Evolutionary conservation across 2,888 invertebrate genomes (phyloP).

Genomic region (Tribolium freemani): DNA sequence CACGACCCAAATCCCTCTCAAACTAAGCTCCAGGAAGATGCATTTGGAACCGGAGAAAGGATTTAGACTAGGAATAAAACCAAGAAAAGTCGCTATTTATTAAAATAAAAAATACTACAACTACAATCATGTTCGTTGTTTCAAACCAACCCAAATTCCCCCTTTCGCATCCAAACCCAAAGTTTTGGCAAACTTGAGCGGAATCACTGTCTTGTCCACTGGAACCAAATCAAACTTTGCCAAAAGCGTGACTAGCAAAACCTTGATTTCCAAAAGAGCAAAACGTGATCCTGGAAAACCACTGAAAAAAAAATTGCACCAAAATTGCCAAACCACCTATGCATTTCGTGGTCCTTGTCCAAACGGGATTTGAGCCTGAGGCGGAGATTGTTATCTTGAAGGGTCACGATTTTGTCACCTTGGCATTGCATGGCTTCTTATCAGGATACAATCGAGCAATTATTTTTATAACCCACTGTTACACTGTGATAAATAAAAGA

Average conservation of each 20-base stretch:
- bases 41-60: conserved; percentile 64
- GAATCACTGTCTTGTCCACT: conserved; percentile 57
- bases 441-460: background rate
- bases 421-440: background rate
- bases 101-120: conserved; percentile 7
- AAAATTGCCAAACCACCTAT: conserved; percentile 55
- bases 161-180: conserved; percentile 49
- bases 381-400: conserved; percentile 21
- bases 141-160: conserved; percentile 51
- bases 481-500: background rate
- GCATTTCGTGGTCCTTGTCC: conserved; percentile 67
- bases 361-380: conserved; percentile 66
- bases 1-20: conserved; percentile 47
- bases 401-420: background rate
- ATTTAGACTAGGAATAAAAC: conserved; percentile 51
- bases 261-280: conserved; percentile 62
- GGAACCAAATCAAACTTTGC: conserved; percentile 58
- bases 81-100: conserved; percentile 16
- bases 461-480: background rate
- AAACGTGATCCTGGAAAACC: conserved; percentile 60
- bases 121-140: conserved; percentile 1
- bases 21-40: conserved; percentile 62
- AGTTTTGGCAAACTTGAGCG: conserved; percentile 49
- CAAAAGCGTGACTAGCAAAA: conserved; percentile 57
- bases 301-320: background rate